Conservation (phyloP, 1,140 invertebrate species). For the Gryon sp. region DNA sequence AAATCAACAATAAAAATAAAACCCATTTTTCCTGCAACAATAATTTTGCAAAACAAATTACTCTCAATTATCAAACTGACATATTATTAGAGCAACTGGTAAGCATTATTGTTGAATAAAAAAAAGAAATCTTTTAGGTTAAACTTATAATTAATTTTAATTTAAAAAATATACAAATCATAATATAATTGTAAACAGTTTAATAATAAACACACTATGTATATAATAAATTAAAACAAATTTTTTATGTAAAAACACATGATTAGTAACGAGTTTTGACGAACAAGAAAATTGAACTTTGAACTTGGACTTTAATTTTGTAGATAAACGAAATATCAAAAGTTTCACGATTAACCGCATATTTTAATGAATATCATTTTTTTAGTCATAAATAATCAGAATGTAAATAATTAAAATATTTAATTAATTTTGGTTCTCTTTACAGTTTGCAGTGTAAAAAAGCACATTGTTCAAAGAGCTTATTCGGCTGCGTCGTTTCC, state of each 20-base stretch:
- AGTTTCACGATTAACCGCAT: not conserved
- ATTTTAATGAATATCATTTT: not conserved
- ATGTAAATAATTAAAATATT: constrained; percentile 1
- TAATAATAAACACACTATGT: too few relatives aligned
- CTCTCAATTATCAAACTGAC: too few relatives aligned
- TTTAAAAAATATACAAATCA: too few relatives aligned
- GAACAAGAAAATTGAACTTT: not conserved
- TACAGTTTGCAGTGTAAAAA: constrained; percentile 80
- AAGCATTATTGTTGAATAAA: too few relatives aligned
- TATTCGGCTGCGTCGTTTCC: constrained; percentile 83
- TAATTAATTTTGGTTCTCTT: constrained; percentile 63
- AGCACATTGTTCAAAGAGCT: constrained; percentile 78
- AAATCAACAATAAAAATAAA: not conserved
- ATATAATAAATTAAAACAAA: not conserved
- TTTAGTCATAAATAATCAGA: too few relatives aligned
- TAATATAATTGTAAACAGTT: too few relatives aligned
- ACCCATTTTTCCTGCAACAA: not conserved
- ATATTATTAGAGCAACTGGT: too few relatives aligned
- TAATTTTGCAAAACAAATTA: too few relatives aligned
- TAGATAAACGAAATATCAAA: constrained; percentile 3
- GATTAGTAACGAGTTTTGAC: not conserved
- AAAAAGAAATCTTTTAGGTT: not conserved
- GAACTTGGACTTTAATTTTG: constrained; percentile 4
- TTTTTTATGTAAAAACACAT: not conserved
- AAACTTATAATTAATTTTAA: too few relatives aligned